Conservation (phyloP, 1,140 invertebrate genomes). For the Drosophila mojavensis region DNA sequence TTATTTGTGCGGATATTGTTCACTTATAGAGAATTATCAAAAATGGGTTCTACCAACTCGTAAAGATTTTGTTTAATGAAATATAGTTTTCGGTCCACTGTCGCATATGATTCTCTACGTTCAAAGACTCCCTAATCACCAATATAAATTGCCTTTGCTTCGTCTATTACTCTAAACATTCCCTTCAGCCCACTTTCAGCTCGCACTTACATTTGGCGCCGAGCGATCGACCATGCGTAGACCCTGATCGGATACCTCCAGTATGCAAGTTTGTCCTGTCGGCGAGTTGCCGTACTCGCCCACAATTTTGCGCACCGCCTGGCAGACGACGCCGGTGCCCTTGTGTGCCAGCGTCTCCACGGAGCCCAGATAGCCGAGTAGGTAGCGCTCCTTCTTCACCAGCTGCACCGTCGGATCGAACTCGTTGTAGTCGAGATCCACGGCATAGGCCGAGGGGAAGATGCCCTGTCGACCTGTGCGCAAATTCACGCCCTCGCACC, state of each 20-base stretch:
- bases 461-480: constrained; percentile 96
- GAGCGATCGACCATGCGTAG: constrained; percentile 96
- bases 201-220: constrained; percentile 85
- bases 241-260: constrained; percentile 98
- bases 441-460: constrained; percentile 98
- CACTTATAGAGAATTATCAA: too few relatives aligned
- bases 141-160: too few relatives aligned
- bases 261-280: constrained; percentile 90
- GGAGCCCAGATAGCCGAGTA: constrained; percentile 97
- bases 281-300: constrained; percentile 88
- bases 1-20: too few relatives aligned
- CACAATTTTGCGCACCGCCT: constrained; percentile 93
- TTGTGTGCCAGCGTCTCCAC: constrained; percentile 97
- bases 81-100: too few relatives aligned
- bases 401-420: constrained; percentile 94
- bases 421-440: constrained; percentile 97
- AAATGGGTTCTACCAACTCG: too few relatives aligned
- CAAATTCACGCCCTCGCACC: constrained; percentile 99
- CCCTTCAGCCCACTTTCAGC: too few relatives aligned
- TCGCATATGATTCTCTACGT: too few relatives aligned
- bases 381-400: constrained; percentile 94
- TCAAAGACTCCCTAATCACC: too few relatives aligned
- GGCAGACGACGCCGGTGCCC: constrained; percentile 94
- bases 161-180: too few relatives aligned
- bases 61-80: too few relatives aligned